Base-by-base conservation (phyloP, 2,888 invertebrate species). In the Pterostichus niger region DNA sequence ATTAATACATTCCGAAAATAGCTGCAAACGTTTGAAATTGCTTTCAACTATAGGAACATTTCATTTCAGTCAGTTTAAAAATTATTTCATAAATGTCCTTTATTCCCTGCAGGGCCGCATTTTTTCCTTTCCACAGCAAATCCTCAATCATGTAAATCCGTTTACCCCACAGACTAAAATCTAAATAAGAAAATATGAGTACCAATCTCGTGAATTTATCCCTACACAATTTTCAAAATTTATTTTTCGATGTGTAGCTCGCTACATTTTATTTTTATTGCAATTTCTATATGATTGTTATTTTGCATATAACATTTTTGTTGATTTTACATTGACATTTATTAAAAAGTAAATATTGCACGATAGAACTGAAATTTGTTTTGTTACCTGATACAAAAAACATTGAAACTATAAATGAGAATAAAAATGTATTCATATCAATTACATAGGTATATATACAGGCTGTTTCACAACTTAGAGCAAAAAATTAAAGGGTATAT, bases 91-190 rank as follows among this genome's bases (percentile, higher is more conserved):
- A 64, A 64, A 64, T 64, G 64, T 64, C 33, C 31, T 64, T 64
- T 64, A 31, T 59, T 54, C 40, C 49, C 49, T 46, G 31, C 64
- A 64, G 64, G 64, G 35, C 24, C 35, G 64, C 64, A 64, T 35
- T 33, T 64, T 64, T 64, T 64, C 64, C 64, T 64, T 64, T 64
- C 64, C 64, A 13, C 64, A 33, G 33, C 13, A 64, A 64, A 64
- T 64, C 64, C 33, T 64, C 64, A 64, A 64, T 64, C 64, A 64
- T 40, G 64, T 64, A 64, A 64, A 64, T 64, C 64, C 64, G 64
- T 64, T 64, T 64, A 64, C 64, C 35, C 59, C 35, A 13, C 64
- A 64, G 64, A 64, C 64, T 64, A 64, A 64, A 64, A 33, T 64
- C 35, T 64, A 64, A 64, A 64, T 64, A 64, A 64, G 64, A 33